phyloP scores from a whole-genome alignment of 2,113 vertebrate genomes.

The Vicugna pacos region DNA sequence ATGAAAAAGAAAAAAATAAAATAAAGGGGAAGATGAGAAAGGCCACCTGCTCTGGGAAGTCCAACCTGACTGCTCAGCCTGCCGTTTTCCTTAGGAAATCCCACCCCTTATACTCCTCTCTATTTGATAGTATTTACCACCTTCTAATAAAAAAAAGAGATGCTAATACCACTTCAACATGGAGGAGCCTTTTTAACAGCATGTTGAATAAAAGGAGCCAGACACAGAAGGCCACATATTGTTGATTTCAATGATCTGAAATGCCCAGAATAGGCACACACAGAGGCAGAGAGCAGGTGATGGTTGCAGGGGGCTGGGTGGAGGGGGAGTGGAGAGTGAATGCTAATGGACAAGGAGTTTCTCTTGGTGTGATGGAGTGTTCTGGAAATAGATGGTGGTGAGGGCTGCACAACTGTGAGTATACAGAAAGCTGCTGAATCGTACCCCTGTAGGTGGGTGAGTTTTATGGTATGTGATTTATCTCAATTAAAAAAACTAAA shows the following conservation, averaged over 20 bases:
- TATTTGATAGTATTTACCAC: too few species aligned
- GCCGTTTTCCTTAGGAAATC: too few species aligned
- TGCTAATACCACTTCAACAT: not conserved
- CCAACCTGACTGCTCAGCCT: too few species aligned
- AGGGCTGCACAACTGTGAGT: not conserved
- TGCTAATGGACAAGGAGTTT: not conserved
- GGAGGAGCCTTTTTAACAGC: not conserved
- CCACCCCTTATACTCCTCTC: too few species aligned
- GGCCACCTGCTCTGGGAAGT: too few species aligned
- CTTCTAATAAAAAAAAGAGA: not conserved
- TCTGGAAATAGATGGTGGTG: not conserved
- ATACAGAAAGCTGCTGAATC: not conserved
- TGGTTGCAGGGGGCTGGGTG: not conserved
- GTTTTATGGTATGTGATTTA: not conserved
- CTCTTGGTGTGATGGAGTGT: not conserved
- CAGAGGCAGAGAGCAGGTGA: not conserved
- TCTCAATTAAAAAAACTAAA: not conserved
- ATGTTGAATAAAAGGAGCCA: not conserved
- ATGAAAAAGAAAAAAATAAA: too few species aligned
- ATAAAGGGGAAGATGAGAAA: too few species aligned
- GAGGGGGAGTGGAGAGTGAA: not conserved
- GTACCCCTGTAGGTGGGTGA: too few species aligned
- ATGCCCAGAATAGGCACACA: too few species aligned
- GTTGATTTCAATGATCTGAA: not conserved
- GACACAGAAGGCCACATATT: not conserved